phyloP scores from a whole-genome alignment of 2,113 vertebrate genomes.

The Oenanthe melanoleuca region DNA sequence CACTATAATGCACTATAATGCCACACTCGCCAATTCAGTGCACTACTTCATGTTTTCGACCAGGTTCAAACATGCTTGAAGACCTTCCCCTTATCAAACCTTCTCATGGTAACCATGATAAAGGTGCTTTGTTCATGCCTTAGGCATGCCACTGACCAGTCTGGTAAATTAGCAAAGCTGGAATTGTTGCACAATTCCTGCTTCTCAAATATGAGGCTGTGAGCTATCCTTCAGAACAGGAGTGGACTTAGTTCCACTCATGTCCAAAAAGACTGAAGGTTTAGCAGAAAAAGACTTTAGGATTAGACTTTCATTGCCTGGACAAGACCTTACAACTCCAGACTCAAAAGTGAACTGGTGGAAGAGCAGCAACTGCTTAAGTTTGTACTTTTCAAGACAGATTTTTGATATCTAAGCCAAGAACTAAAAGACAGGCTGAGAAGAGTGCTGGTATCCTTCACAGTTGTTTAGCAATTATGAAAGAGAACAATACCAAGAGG shows the following conservation, averaged over 20 bases:
- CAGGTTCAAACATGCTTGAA: neutral
- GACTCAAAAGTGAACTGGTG: neutral
- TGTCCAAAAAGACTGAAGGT: neutral
- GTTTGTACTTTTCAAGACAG: neutral
- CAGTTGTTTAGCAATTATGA: neutral
- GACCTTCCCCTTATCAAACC: neutral
- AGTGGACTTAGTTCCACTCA: neutral
- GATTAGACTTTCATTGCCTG: neutral
- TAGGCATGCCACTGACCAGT: neutral
- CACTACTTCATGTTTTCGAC: neutral
- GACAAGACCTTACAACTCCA: neutral
- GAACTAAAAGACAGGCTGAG: neutral
- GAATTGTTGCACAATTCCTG: neutral
- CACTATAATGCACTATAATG: neutral
- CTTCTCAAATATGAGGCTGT: neutral
- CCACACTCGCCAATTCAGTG: neutral
- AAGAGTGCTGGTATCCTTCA: constrained; percentile 1
- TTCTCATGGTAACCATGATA: neutral
- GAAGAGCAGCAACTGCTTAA: neutral
- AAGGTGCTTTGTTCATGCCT: neutral
- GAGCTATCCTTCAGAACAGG: neutral
- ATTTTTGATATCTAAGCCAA: neutral
- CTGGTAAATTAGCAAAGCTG: neutral
- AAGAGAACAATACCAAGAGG: constrained; percentile 19
- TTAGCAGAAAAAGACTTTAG: neutral